Evolutionary conservation across 2,113 vertebrate genomes (phyloP).

Genomic region (Megaceryle torquata): DNA sequence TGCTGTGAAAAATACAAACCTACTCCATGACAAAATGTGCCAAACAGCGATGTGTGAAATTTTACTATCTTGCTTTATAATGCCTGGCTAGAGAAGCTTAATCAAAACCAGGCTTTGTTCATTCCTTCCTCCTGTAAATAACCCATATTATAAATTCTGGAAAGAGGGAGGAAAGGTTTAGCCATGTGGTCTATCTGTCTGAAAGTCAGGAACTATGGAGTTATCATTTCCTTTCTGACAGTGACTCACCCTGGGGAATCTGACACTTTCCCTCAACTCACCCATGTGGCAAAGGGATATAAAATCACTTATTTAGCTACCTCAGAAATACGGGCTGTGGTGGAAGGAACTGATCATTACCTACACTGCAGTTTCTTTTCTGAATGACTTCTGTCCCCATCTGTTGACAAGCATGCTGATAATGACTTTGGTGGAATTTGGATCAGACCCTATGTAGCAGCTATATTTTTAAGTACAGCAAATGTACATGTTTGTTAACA

Average conservation of each 20-base stretch:
- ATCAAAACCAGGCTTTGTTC: background rate
- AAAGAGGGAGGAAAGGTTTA: background rate
- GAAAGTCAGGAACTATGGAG: background rate
- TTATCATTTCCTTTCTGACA: slow-evolving; percentile 14
- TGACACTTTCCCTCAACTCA: background rate
- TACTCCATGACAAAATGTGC: background rate
- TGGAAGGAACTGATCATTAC: background rate
- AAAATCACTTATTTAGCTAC: background rate
- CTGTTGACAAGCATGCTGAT: background rate
- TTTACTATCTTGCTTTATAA: background rate
- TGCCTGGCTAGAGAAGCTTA: background rate
- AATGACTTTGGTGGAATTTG: background rate
- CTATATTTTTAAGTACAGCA: background rate
- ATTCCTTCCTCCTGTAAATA: slow-evolving; percentile 6
- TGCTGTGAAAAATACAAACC: background rate
- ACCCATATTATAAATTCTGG: background rate
- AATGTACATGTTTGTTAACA: background rate
- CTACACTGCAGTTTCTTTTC: background rate
- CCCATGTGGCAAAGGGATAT: background rate
- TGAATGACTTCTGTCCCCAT: background rate
- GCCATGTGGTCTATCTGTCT: background rate
- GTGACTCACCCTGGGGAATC: background rate
- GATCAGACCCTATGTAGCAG: background rate
- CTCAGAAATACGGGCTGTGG: background rate
- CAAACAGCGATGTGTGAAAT: background rate